phyloP scores from a whole-genome alignment of 1,140 invertebrate genomes.

The Drosophila mauritiana region DNA sequence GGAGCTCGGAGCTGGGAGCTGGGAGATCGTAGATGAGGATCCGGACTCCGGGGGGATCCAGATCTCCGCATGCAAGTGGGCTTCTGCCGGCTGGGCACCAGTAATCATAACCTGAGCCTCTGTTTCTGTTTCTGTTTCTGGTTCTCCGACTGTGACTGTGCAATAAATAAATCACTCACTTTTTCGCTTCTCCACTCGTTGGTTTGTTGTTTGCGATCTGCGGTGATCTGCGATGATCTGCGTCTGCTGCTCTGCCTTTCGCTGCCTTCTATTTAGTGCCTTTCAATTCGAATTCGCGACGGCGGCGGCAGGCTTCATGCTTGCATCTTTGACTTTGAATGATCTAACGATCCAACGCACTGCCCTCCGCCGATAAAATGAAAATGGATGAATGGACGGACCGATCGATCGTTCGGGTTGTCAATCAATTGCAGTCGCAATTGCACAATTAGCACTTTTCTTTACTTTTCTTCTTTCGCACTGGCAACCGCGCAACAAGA shows the following conservation, averaged over 20 bases:
- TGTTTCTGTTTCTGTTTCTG: slow-evolving; percentile 4
- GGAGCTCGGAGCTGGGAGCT: not conserved
- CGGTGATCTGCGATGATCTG: slow-evolving; percentile 4
- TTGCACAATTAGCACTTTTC: slow-evolving; percentile 41
- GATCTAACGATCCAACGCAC: slow-evolving; percentile 14
- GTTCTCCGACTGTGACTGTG: slow-evolving; percentile 2
- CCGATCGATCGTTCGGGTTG: not conserved
- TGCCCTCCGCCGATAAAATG: not conserved
- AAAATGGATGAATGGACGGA: not conserved
- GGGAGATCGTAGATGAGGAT: not conserved
- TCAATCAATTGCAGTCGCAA: slow-evolving; percentile 3
- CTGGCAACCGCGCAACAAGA: not conserved
- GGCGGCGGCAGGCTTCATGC: slow-evolving; percentile 40
- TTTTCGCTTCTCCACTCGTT: slow-evolving; percentile 61
- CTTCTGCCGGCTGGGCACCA: slow-evolving; percentile 13
- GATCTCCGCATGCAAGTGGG: slow-evolving; percentile 13
- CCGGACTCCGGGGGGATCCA: too few relatives aligned
- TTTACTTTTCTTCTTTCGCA: slow-evolving; percentile 14
- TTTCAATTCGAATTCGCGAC: slow-evolving; percentile 42
- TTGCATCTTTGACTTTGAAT: slow-evolving; percentile 1
- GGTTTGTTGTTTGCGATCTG: slow-evolving; percentile 37
- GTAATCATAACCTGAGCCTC: slow-evolving; percentile 27
- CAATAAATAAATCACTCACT: slow-evolving; percentile 71
- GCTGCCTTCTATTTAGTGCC: slow-evolving; percentile 1
- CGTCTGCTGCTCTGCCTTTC: slow-evolving; percentile 32